Conservation (phyloP, 2,113 vertebrate genomes). For the Chascanopsetta lugubris region DNA sequence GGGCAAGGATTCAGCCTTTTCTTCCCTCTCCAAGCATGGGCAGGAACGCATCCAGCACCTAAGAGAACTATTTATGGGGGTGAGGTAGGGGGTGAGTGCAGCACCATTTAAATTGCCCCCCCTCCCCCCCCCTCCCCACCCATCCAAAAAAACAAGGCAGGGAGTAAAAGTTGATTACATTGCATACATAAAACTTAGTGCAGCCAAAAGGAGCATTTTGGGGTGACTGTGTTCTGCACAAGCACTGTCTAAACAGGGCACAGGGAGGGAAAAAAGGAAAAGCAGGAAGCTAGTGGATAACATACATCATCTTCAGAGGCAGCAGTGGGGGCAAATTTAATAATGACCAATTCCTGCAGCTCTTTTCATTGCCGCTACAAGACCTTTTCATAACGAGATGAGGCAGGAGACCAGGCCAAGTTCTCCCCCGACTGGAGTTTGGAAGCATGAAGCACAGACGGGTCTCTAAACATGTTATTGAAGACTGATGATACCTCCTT, state of each 20-base stretch:
- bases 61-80: background rate
- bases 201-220: no score
- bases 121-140: background rate
- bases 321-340: background rate
- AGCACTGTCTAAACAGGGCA: background rate
- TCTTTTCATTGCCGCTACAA: conserved; percentile 17
- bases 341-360: conserved; percentile 18
- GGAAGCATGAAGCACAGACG: no score
- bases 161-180: background rate
- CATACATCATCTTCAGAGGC: conserved; percentile 6
- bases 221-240: no score
- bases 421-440: no score
- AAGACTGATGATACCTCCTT: no score
- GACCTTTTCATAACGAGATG: conserved; percentile 14
- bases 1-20: conserved; percentile 3
- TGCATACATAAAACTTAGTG: background rate
- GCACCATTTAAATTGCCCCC: background rate
- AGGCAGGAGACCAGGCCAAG: background rate
- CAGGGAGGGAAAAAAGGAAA: background rate
- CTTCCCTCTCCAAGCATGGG: background rate
- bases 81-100: background rate
- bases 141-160: background rate
- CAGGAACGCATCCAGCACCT: background rate
- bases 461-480: no score
- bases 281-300: background rate